Evolutionary conservation across 1,140 invertebrate genomes (phyloP), one percentile per base, ranked within the genome.

Genomic region (Hyposmocoma kahamanoa): DNA sequence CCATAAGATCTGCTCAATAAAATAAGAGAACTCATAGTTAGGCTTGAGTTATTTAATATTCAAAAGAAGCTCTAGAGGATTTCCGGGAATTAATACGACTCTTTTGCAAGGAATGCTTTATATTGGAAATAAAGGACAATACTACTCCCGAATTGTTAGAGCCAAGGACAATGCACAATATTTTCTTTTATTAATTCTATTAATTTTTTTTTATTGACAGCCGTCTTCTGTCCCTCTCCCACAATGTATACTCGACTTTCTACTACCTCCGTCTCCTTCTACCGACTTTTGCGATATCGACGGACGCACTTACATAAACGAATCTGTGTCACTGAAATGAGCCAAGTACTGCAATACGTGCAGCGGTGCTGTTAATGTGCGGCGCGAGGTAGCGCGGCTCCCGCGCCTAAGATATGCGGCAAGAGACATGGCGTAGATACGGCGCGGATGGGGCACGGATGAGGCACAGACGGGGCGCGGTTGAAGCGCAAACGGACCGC

Each of bases 281-380:
- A 59, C 34, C 61, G 53, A 67, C 58, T 62, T 65, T 66, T 62
- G 59, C 56, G 59, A 63, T 70, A 72, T 72, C 61, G 61, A 70
- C 58, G 60, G 57, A 64, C 59, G 62, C 58, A 66, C 72, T 70
- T 75, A 71, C 71, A 71, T 74, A 74, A 74, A 74, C 65, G 70
- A 62, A 73, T 71, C 50, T 67, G 63, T 67, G 59, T 66, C 60
- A 73, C 56, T 62, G 59, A 56, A 54, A 54, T 50, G 56, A 36
- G 50, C 38, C 11, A 19, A 26, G 36, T 34, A 36, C 32, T 36
- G 32, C 32, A 36, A 17, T 36, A 36, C 32, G 32, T 15, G 32
- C 15, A 15, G 13, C 15, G 13, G 15, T 36, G 32, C 18, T 17
- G 15, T 36, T 26, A 36, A 36, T 13, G 32, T 36, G 18, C 15